A percentile compares a stretch with the other conserved stretches of the same genome.
Conservation (phyloP, 2,797 vertebrate species). For the Gouania willdenowi region DNA sequence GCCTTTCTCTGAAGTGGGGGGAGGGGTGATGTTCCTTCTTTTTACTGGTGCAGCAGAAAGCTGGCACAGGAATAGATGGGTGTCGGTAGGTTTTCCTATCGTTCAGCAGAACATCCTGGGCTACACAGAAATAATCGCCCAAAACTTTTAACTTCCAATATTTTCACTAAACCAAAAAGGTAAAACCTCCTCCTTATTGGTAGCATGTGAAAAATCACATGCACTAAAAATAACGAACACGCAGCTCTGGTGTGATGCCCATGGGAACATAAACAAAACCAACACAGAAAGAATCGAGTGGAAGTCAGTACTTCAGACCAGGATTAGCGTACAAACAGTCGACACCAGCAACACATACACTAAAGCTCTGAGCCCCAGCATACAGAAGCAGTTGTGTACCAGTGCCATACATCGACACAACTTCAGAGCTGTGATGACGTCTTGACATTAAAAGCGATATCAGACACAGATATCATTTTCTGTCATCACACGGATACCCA, state of each 20-base stretch:
- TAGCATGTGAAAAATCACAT: slow-evolving; percentile 20
- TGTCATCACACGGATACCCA: slow-evolving; percentile 62
- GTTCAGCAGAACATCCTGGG: slow-evolving; percentile 15
- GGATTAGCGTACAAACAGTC: slow-evolving; percentile 37
- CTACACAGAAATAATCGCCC: slow-evolving; percentile 15
- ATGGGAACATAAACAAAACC: slow-evolving; percentile 53
- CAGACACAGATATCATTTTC: slow-evolving; percentile 63
- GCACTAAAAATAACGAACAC: slow-evolving; percentile 45
- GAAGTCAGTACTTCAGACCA: slow-evolving; percentile 26
- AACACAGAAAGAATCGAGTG: slow-evolving; percentile 43
- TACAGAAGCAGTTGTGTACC: slow-evolving; percentile 53
- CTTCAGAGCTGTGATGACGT: slow-evolving; percentile 68
- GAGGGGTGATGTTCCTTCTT: slow-evolving; percentile 4
- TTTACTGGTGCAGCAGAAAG: slow-evolving; percentile 21
- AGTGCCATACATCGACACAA: slow-evolving; percentile 34
- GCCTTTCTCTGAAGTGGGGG: slow-evolving; percentile 6
- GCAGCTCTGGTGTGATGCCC: slow-evolving; percentile 41
- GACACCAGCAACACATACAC: slow-evolving; percentile 51
- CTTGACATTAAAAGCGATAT: slow-evolving; percentile 57
- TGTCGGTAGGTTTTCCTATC: slow-evolving; percentile 33
- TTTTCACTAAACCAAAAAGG: slow-evolving; percentile 18
- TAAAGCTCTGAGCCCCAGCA: slow-evolving; percentile 50
- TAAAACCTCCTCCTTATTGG: slow-evolving; percentile 10
- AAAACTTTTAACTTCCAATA: slow-evolving; percentile 20
- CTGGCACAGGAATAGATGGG: slow-evolving; percentile 17